Percentiles rank a stretch among this genome's conserved stretches.
Conservation (phyloP, 1,140 invertebrate species). For the Arctopsyche grandis region DNA sequence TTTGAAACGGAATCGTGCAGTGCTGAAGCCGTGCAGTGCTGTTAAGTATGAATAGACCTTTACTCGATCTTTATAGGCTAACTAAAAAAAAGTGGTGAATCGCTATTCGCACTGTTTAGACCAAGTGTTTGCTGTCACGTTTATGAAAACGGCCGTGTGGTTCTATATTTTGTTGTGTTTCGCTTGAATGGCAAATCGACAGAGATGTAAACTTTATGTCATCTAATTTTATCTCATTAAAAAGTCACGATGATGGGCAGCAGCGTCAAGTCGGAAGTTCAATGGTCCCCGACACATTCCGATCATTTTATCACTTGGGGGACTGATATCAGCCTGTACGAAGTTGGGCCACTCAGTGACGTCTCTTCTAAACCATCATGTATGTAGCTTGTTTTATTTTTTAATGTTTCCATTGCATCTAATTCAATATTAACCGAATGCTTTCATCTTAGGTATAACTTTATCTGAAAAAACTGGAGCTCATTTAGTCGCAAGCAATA, state of each 20-base stretch:
- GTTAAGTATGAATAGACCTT: too few species aligned
- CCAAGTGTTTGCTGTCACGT: background rate
- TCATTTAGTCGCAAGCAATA: slow-evolving; percentile 73
- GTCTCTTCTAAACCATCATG: slow-evolving; percentile 67
- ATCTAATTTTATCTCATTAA: too few species aligned
- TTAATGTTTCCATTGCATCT: background rate
- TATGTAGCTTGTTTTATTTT: slow-evolving; percentile 58
- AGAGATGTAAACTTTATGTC: too few species aligned
- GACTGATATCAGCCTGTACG: slow-evolving; percentile 84
- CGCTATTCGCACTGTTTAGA: background rate
- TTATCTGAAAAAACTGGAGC: slow-evolving; percentile 75
- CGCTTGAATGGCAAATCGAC: too few species aligned
- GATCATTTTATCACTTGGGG: slow-evolving; percentile 90
- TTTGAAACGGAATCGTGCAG: too few species aligned
- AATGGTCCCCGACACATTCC: slow-evolving; percentile 81
- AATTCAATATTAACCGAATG: background rate
- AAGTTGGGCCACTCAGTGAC: slow-evolving; percentile 73
- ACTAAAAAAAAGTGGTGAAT: too few species aligned
- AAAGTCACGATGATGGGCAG: slow-evolving; percentile 26
- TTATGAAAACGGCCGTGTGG: background rate
- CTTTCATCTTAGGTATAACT: slow-evolving; percentile 68
- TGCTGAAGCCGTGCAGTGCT: too few species aligned
- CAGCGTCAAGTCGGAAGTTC: slow-evolving; percentile 70
- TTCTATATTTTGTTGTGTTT: too few species aligned
- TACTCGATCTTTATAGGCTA: too few species aligned